Evolutionary conservation across 2,797 vertebrate genomes (phyloP).

Genomic region (Hypotaenidia philippensis): DNA sequence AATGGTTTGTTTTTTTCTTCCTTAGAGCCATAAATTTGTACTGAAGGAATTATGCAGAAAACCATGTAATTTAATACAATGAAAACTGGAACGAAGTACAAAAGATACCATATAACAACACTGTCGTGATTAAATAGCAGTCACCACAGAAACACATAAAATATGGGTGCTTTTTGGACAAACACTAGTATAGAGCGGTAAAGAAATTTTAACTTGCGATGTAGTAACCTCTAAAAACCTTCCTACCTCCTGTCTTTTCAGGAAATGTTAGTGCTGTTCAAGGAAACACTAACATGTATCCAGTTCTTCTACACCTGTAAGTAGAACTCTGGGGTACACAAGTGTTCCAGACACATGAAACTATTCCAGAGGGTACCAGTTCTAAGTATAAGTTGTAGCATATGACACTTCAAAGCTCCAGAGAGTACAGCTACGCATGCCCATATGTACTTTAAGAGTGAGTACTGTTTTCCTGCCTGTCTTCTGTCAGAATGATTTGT

Average conservation of each 20-base stretch:
- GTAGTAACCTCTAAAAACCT: background rate
- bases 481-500: background rate
- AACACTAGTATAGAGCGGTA: background rate
- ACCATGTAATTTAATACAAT: background rate
- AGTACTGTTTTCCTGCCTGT: background rate
- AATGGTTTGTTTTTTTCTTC: background rate
- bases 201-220: background rate
- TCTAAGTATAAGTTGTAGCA: background rate
- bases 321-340: fast-evolving
- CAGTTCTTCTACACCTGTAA: background rate
- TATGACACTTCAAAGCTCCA: background rate
- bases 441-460: background rate
- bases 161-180: background rate
- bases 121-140: background rate
- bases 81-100: background rate
- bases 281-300: background rate
- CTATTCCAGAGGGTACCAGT: background rate
- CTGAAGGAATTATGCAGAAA: background rate
- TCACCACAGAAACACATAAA: background rate
- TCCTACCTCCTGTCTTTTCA: background rate
- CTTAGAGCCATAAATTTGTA: background rate
- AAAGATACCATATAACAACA: background rate
- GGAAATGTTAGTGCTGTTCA: background rate
- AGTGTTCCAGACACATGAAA: background rate
- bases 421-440: background rate